These are phyloP conservation scores for Camponotus vicinus DNA, from an alignment of 1,140 invertebrate species.

Conservation along the genomic window DNA sequence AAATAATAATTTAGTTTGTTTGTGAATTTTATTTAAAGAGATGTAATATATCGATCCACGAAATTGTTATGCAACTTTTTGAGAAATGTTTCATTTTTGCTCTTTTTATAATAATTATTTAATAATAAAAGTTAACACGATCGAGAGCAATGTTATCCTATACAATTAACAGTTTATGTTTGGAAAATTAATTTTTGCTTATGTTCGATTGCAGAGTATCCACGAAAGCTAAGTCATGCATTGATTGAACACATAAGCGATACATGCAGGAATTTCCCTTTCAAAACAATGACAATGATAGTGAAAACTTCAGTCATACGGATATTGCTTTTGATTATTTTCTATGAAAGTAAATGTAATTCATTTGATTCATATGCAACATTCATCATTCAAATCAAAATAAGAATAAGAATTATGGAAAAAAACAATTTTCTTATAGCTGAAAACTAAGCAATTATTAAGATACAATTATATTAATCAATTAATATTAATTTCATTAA, in stretches of 20 bases:
- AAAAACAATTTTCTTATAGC: neutral
- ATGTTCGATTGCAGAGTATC: slow-evolving; percentile 11
- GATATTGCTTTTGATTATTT: slow-evolving; percentile 66
- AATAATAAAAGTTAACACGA: neutral
- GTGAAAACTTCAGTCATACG: slow-evolving; percentile 42
- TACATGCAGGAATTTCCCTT: neutral
- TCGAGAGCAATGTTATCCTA: neutral
- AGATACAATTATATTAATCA: neutral
- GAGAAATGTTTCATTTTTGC: neutral
- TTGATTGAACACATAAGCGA: neutral
- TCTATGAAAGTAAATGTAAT: slow-evolving; percentile 66
- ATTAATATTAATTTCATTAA: neutral
- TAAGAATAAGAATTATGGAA: neutral
- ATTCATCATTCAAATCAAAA: slow-evolving; percentile 66
- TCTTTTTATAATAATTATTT: neutral
- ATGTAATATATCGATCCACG: neutral
- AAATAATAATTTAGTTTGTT: too few relatives aligned
- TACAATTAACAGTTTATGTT: neutral
- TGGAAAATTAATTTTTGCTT: neutral
- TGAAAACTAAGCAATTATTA: neutral
- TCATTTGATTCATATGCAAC: neutral
- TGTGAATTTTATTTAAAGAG: too few relatives aligned
- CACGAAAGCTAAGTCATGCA: neutral
- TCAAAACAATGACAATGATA: slow-evolving; percentile 37
- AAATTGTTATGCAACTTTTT: neutral